These are phyloP conservation scores for Leptestheria dahalacensis DNA, from an alignment of 1,140 invertebrate genomes.

Conservation along the genomic window DNA sequence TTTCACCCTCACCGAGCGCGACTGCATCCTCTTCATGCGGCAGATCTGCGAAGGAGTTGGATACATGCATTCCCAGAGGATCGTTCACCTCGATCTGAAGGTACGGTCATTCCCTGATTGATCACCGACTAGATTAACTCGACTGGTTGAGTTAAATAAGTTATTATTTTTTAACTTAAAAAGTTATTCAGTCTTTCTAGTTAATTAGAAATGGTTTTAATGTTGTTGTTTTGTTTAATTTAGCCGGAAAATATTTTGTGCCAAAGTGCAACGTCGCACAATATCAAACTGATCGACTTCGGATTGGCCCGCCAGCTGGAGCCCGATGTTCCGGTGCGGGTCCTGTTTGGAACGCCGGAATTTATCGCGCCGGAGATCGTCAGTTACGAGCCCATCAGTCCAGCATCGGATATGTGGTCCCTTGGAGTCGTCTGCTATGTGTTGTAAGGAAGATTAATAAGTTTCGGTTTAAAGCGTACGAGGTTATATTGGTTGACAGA, in stretches of 20 bases:
- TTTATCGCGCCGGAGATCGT: conserved; percentile 89
- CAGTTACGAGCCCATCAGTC: conserved; percentile 72
- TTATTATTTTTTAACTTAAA: conserved; percentile 1
- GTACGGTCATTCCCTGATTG: conserved; percentile 29
- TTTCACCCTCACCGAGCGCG: conserved; percentile 75
- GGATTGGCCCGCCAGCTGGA: conserved; percentile 66
- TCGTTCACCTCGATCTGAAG: conserved; percentile 82
- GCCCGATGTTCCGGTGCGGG: conserved; percentile 50
- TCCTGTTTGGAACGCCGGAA: conserved; percentile 82
- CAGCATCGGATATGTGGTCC: conserved; percentile 84
- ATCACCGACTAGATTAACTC: too few relatives aligned
- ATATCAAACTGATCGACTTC: conserved; percentile 83
- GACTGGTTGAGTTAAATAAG: too few relatives aligned
- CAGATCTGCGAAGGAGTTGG: conserved; percentile 79
- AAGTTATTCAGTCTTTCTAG: conserved; percentile 9
- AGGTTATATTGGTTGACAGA: too few relatives aligned
- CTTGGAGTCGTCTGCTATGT: conserved; percentile 87
- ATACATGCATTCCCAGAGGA: conserved; percentile 73
- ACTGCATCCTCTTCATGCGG: conserved; percentile 76
- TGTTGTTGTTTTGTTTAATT: conserved; percentile 19
- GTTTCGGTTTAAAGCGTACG: conserved; percentile 11
- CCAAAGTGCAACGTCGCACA: conserved; percentile 55
- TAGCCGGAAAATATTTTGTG: conserved; percentile 87
- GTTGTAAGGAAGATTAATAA: conserved; percentile 45
- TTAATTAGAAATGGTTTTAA: conserved; percentile 16